phyloP scores from a whole-genome alignment of 2,888 invertebrate genomes.

The Agonopterix heracliana region DNA sequence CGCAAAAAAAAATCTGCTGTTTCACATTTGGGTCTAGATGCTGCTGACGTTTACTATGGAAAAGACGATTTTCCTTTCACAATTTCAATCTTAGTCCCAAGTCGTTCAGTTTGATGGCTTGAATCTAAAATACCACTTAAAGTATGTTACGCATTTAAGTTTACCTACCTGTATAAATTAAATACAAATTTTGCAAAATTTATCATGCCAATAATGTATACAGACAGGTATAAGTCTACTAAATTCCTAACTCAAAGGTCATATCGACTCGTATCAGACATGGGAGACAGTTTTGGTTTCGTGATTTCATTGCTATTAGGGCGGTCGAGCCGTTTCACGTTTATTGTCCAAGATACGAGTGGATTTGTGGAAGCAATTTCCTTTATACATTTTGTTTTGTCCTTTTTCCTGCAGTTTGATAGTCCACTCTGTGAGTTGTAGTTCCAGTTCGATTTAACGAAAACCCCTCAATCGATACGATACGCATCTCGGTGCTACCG shows the following conservation, averaged over 20 bases:
- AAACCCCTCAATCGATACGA: conserved; percentile 55
- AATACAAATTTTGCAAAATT: no score
- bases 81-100: no score
- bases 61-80: no score
- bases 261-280: conserved; percentile 41
- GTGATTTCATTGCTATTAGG: conserved; percentile 76
- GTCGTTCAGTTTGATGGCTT: no score
- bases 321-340: conserved; percentile 65
- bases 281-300: conserved; percentile 72
- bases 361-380: conserved; percentile 77
- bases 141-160: no score
- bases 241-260: conserved; percentile 45
- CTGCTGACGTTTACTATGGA: no score
- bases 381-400: conserved; percentile 77
- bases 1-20: no score
- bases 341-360: conserved; percentile 76
- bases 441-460: conserved; percentile 65
- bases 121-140: no score
- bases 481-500: conserved; percentile 49
- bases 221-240: neutral
- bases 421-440: conserved; percentile 69
- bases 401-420: conserved; percentile 74
- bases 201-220: no score
- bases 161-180: no score
- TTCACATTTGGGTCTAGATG: no score